A percentile compares a stretch with the other conserved stretches of the same genome.
These are phyloP conservation scores for Cephalopterus ornatus DNA, from an alignment of 2,113 vertebrate genomes.

Conservation along the genomic window DNA sequence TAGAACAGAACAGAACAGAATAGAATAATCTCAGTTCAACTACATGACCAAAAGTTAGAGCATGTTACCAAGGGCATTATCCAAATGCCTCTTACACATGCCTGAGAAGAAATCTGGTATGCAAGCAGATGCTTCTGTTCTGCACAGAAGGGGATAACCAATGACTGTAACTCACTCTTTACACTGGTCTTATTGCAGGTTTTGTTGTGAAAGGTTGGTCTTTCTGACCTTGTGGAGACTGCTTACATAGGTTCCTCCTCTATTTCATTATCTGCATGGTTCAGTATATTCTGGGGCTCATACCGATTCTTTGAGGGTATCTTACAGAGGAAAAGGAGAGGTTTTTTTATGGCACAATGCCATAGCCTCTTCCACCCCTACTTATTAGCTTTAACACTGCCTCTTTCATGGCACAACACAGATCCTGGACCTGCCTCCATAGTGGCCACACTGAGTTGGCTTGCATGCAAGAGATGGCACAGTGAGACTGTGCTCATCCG, in stretches of 20 bases:
- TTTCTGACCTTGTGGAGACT: neutral
- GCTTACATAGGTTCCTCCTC: neutral
- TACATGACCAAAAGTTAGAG: neutral
- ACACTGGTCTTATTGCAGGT: neutral
- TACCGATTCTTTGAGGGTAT: neutral
- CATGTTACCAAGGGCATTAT: neutral
- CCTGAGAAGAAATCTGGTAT: neutral
- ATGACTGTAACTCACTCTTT: neutral
- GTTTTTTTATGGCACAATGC: accelerated
- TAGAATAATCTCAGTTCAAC: neutral
- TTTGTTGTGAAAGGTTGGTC: neutral
- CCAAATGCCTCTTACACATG: neutral
- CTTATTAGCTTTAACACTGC: neutral
- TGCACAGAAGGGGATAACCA: neutral
- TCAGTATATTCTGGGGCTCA: accelerated
- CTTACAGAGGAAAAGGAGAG: neutral
- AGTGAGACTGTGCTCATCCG: neutral
- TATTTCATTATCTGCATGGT: accelerated
- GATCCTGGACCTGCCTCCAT: neutral
- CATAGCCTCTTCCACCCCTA: neutral
- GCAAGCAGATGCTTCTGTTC: accelerated
- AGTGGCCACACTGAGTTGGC: neutral
- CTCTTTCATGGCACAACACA: neutral
- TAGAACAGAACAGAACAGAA: neutral
- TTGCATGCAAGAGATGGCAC: neutral